Base-by-base conservation (phyloP, 1,140 invertebrate genomes). In the Drosophila arizonae region DNA sequence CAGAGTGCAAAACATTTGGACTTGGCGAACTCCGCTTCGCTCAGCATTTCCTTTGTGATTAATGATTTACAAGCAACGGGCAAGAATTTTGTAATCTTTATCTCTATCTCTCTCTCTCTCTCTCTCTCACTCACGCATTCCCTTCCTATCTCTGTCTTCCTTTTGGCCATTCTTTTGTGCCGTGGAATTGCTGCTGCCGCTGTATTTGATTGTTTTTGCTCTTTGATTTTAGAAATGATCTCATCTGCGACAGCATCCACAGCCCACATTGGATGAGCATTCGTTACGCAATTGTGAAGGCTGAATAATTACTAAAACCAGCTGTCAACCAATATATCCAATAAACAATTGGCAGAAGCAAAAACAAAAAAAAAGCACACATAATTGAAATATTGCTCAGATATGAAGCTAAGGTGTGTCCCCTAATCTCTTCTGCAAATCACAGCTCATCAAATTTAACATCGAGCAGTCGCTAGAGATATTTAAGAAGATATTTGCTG, bases 21-120 rank as follows among this genome's bases (percentile, higher is more conserved):
- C 6, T 36, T 52, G 15, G 15, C 11, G 9, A 39, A 10, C 36
- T 39, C 11, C 6, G 36, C 11, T 39, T 10, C 11, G 3, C 24
- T 65, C 52, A 56, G 73, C 51, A 68, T 72, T 77, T 74, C 64
- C 63, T 65, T 79, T 65, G 69, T 87, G 82, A 87, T 87, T 87
- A 84, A 87, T 87, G 84, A 77, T 76, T 87, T 87, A 87, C 82
- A 84, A 87, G 48, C 65, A 64, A 69, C 50, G 65, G 67, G 63
- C 67, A 69, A 46, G 64, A 77, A 52, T 50, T 72, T 4, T 11
- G 30, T 21, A 55, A 30, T 17, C 17, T 24, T 13, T 24, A 5
- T 17, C 48, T 26, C 10, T 26, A 10, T 28, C 21, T 6, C 4
- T 26, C 10, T 26, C 17, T 28, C 21, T 6, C 4, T 62, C 68